Evolutionary conservation across 2,113 vertebrate species (phyloP), one percentile per base, ranked within the genome.

Genomic region (Tachycineta bicolor): DNA sequence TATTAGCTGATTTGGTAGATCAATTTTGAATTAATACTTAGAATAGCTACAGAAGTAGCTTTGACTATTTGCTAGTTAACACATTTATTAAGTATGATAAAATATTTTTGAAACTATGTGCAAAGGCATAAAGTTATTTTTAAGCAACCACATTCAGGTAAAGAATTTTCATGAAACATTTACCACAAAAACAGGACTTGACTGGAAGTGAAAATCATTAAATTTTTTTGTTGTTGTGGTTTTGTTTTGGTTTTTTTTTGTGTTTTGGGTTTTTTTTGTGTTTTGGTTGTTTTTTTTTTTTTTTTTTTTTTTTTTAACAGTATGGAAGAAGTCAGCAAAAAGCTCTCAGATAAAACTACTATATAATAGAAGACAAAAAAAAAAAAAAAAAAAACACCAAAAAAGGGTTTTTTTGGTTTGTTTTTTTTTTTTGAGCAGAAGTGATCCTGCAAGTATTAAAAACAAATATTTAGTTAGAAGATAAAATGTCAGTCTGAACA

Each of bases 401-500:
- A n/a, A n/a, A n/a, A n/a, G n/a, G n/a, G n/a, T 25, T 71, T 67
- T 47, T 87, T 46, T 10, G 25, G n/a, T n/a, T n/a, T 58, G 24
- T 25, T 49, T 60, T 55, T 55, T 55, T 55, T 55, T 55, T 76
- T 62, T 73, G 4, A 74, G 14, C 4, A 86, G 34, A 70, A 92
- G 60, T 78, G 52, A 91, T 93, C 86, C 68, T 91, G 50, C 47
- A 96, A 60, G 78, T 95, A 96, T 94, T 93, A 93, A 93, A 91
- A 83, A 1, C 70, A 95, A 96, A 94, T 94, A 95, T 96, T 96
- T 93, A 83, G 67, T 80, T 88, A 94, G 63, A 34, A 93, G 95
- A 80, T 83, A 94, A 96, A 96, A 97, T 96, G 90, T 95, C 93
- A 96, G n/a, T 63, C 62, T 67, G 95, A 95, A 74, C 46, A 91